These are phyloP conservation scores for Delia radicum DNA, from an alignment of 1,140 invertebrate genomes.

Conservation along the genomic window DNA sequence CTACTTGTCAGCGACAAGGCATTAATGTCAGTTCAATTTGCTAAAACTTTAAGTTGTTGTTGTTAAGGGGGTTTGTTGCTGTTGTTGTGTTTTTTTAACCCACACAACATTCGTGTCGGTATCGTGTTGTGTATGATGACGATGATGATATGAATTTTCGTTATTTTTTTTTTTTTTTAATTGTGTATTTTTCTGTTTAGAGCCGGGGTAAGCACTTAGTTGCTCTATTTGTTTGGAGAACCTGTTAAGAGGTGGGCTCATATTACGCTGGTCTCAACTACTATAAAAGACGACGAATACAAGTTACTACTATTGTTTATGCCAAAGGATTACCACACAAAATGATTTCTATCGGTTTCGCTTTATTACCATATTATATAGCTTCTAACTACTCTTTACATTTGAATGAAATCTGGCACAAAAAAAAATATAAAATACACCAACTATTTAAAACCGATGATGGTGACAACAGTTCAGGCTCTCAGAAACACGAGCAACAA, in stretches of 20 bases:
- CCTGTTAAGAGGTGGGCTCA: constrained; percentile 7
- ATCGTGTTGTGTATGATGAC: not conserved
- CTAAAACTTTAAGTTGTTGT: not conserved
- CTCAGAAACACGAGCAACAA: not conserved
- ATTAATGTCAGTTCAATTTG: constrained; percentile 19
- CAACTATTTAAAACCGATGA: constrained; percentile 8
- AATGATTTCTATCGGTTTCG: constrained; percentile 40
- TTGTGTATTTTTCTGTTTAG: too few relatives aligned
- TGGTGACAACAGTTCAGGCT: constrained; percentile 22
- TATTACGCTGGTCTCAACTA: not conserved
- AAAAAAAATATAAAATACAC: not conserved
- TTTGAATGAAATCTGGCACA: not conserved
- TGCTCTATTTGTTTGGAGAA: constrained; percentile 14
- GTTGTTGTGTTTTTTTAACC: not conserved
- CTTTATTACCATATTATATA: constrained; percentile 53
- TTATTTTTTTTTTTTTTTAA: not conserved
- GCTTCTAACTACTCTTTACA: not conserved
- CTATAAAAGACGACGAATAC: constrained; percentile 18
- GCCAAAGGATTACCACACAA: not conserved
- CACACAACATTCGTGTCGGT: not conserved
- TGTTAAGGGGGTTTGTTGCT: not conserved
- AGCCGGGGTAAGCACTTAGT: not conserved
- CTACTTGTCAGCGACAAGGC: not conserved
- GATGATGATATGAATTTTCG: not conserved
- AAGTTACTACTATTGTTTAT: not conserved